These are phyloP conservation scores for Aricia artaxerxes DNA, from an alignment of 2,888 invertebrate species.

Conservation along the genomic window DNA sequence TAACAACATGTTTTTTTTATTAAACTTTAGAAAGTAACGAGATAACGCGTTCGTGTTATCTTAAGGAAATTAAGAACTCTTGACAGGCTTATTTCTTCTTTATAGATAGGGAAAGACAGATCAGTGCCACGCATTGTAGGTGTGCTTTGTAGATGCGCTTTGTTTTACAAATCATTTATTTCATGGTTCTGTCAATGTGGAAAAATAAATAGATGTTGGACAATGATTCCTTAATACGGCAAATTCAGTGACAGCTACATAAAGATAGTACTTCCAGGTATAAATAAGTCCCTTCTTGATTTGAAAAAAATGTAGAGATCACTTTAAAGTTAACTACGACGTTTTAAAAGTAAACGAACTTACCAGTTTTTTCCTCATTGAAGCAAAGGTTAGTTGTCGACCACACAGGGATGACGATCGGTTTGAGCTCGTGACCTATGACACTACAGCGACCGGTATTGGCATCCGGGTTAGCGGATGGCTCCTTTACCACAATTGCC, in stretches of 20 bases:
- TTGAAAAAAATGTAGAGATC: neutral
- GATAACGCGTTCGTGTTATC: slow-evolving; percentile 59
- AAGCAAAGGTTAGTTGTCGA: slow-evolving; percentile 37
- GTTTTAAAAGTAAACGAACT: neutral
- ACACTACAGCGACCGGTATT: slow-evolving; percentile 32
- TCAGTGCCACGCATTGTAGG: neutral
- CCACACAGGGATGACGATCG: slow-evolving; percentile 40
- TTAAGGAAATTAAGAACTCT: slow-evolving; percentile 46
- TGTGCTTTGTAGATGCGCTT: neutral
- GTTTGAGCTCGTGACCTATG: slow-evolving; percentile 4
- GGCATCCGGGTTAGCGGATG: slow-evolving; percentile 62
- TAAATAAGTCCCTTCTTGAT: no score
- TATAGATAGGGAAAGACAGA: slow-evolving; percentile 22
- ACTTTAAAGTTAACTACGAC: neutral
- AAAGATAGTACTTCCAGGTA: no score
- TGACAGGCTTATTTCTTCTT: slow-evolving; percentile 23
- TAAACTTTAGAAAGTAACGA: slow-evolving; percentile 78
- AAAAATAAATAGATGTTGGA: neutral
- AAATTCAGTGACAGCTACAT: neutral
- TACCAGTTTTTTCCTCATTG: neutral
- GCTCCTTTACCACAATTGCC: neutral
- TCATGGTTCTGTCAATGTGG: neutral
- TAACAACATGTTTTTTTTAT: slow-evolving; percentile 72
- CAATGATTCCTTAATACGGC: neutral
- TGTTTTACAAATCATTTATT: neutral